These are phyloP conservation scores for Heptranchias perlo DNA, from an alignment of 2,113 vertebrate species.

Conservation along the genomic window DNA sequence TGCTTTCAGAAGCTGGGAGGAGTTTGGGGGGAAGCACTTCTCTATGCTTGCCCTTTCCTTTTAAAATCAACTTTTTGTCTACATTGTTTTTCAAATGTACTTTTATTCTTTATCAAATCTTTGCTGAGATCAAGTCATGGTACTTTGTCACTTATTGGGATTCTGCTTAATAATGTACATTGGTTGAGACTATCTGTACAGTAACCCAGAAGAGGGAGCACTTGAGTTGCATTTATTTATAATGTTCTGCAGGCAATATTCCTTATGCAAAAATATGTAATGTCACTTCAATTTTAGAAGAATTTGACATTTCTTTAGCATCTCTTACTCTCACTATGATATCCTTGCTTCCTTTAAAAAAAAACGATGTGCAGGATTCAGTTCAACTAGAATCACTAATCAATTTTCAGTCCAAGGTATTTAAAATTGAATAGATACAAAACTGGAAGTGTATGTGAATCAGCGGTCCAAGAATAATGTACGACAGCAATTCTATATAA, in stretches of 20 bases:
- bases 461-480: not conserved
- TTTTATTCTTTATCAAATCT: not conserved
- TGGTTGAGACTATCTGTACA: not conserved
- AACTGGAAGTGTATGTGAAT: not conserved
- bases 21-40: not conserved
- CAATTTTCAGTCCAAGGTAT: not conserved
- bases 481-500: not conserved
- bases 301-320: no score
- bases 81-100: not conserved
- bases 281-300: not conserved
- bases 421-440: not conserved
- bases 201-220: slow-evolving; percentile 25
- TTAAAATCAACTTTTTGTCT: not conserved
- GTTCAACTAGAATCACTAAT: not conserved
- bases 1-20: not conserved
- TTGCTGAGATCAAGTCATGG: not conserved
- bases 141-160: not conserved
- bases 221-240: slow-evolving; percentile 8
- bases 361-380: not conserved
- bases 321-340: not conserved
- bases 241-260: not conserved
- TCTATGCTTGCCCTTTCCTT: not conserved
- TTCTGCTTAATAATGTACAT: not conserved
- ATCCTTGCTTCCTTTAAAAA: not conserved
- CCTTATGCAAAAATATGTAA: not conserved